Base-by-base conservation (phyloP, 2,888 invertebrate genomes). In the Nineta flava region DNA sequence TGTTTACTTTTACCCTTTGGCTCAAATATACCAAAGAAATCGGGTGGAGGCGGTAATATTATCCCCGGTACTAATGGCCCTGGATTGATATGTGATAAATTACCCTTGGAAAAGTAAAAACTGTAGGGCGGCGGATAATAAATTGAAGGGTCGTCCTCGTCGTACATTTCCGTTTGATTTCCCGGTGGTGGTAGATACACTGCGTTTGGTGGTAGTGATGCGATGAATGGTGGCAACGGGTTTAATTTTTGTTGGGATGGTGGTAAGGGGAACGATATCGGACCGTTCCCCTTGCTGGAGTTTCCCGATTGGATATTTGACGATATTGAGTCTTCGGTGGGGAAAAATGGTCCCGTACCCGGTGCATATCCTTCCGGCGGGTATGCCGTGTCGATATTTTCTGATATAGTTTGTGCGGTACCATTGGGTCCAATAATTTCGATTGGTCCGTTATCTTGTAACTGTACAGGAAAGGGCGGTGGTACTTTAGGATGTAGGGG, bases 41-140 rank as follows among this genome's bases (percentile, higher is more conserved):
- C 81, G 1, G 88, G 87, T 2, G 91, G 91, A 7, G 91, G 91
- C 2, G 90, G 90, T 47, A 91, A 67, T 21, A 91, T 82, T 53
- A 91, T 88, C 47, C 90, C 91, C 3, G 91, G 91, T 7, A 91
- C 90, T 52, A 91, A 67, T 1, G 90, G 91, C 45, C 91, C 88
- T 1, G 88, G 84, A 42, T 85, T 81, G 34, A 90, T 87, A 46
- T 77, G 79, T 58, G 75, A 76, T 41, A 81, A 75, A 67, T 88
- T 87, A 63, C 85, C 85, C 62, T 75, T 78, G 63, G 77, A 81
- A 67, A 84, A 88, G 56, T 83, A 82, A 72, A 87, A 87, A 67
- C 86, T 88, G 72, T 91, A 91, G 12, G 88, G 87, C 61, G 90
- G 90, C 60, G 90, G 90, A 74, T 91, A 88, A 62, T 88, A 91